Percentiles rank a stretch among this genome's conserved stretches.
Conservation (phyloP, 23 tunicate species). For the Botrylloides violaceus region DNA sequence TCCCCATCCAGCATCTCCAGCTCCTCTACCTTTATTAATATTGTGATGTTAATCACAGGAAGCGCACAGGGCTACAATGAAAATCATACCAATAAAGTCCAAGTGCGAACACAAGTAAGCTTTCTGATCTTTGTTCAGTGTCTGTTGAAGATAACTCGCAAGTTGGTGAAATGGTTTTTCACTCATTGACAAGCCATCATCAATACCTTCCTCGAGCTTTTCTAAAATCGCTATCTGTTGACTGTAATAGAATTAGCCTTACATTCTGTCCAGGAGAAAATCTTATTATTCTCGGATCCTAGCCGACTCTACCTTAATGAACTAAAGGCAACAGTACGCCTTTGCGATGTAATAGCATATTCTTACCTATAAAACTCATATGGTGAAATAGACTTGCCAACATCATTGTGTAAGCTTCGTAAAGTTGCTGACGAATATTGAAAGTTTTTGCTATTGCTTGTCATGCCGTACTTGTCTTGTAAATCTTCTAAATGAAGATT, state of each 20-base stretch:
- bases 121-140: neutral
- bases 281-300: too few species aligned
- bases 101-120: neutral
- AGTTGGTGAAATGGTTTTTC: neutral
- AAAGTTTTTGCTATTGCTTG: neutral
- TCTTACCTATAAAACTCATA: slow-evolving; percentile 30
- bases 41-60: too few species aligned
- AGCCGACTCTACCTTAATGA: neutral
- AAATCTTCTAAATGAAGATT: slow-evolving; percentile 22
- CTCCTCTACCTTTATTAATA: slow-evolving; percentile 27
- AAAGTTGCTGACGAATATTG: slow-evolving; percentile 10
- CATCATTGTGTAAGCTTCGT: slow-evolving; percentile 20
- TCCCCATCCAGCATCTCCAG: slow-evolving; percentile 56
- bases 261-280: too few species aligned
- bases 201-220: slow-evolving; percentile 29
- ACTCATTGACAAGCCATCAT: slow-evolving; percentile 26
- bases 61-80: too few species aligned
- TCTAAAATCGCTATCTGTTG: slow-evolving; percentile 28
- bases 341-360: neutral
- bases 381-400: slow-evolving; percentile 24
- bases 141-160: neutral
- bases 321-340: neutral
- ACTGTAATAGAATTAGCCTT: too few species aligned
- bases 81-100: slow-evolving; percentile 17
- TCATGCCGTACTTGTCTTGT: slow-evolving; percentile 22